A percentile compares a stretch with the other conserved stretches of the same genome.
These are phyloP conservation scores for Eptesicus fuscus DNA, from an alignment of 2,113 vertebrate genomes.

Conservation along the genomic window DNA sequence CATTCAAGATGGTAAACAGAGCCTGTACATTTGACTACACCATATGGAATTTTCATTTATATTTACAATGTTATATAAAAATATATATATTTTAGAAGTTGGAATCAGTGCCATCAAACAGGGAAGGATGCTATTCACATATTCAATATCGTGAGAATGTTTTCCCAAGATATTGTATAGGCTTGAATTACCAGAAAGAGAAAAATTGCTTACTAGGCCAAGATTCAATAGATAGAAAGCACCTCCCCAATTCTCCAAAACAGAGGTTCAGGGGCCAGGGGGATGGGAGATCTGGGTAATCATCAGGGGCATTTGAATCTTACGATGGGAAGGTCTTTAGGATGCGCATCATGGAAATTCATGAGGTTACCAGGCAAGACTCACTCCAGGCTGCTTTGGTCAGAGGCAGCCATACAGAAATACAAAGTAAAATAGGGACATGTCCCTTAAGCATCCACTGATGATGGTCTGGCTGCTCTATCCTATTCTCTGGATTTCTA, in stretches of 20 bases:
- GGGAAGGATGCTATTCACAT: background rate
- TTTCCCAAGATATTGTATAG: background rate
- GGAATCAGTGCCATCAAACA: background rate
- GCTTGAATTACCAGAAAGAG: background rate
- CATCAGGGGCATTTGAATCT: background rate
- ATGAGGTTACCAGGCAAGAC: background rate
- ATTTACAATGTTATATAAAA: constrained; percentile 18
- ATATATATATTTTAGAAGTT: constrained; percentile 19
- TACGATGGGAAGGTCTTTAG: background rate
- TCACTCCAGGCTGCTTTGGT: background rate
- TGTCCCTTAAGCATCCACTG: background rate
- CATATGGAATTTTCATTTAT: constrained; percentile 32
- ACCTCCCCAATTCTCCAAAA: background rate
- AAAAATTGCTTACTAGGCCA: background rate
- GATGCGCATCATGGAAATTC: background rate
- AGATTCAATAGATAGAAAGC: background rate
- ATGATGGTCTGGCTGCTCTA: background rate
- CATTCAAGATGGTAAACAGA: background rate
- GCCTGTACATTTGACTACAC: background rate
- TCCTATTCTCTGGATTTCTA: background rate
- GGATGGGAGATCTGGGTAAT: background rate
- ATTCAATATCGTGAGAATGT: background rate
- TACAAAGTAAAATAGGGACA: background rate
- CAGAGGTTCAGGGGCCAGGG: background rate
- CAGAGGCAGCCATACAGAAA: background rate